These are phyloP conservation scores for Catocala sponsa DNA, from an alignment of 2,888 invertebrate species.

Conservation along the genomic window DNA sequence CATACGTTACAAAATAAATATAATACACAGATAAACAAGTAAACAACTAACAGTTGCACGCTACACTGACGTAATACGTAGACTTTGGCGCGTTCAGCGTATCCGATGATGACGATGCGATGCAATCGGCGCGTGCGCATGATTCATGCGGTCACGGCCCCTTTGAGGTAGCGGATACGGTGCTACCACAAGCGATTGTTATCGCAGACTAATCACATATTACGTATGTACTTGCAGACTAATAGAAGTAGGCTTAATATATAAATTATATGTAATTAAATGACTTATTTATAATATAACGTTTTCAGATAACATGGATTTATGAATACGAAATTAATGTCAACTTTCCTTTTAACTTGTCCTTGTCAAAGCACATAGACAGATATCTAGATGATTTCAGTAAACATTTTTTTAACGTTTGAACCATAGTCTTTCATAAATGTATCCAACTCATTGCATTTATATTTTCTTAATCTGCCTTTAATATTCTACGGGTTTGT, in stretches of 20 bases:
- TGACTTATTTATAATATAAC: background rate
- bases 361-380: no score
- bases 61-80: background rate
- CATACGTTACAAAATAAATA: no score
- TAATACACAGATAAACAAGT: no score
- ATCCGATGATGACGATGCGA: background rate
- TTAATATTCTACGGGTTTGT: no score
- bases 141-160: slow-evolving; percentile 46
- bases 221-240: background rate
- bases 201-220: background rate
- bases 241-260: background rate
- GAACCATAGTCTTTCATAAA: no score
- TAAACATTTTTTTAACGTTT: no score
- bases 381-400: no score
- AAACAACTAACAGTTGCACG: no score
- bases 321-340: background rate
- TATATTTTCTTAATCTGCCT: no score
- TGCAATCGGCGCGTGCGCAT: slow-evolving; percentile 32
- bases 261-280: background rate
- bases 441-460: no score
- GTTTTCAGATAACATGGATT: background rate
- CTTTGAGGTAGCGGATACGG: slow-evolving; percentile 23
- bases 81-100: background rate
- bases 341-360: no score
- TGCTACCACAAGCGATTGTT: slow-evolving; percentile 10